phyloP scores from a whole-genome alignment of 2,113 vertebrate species.

The Pedetes capensis region DNA sequence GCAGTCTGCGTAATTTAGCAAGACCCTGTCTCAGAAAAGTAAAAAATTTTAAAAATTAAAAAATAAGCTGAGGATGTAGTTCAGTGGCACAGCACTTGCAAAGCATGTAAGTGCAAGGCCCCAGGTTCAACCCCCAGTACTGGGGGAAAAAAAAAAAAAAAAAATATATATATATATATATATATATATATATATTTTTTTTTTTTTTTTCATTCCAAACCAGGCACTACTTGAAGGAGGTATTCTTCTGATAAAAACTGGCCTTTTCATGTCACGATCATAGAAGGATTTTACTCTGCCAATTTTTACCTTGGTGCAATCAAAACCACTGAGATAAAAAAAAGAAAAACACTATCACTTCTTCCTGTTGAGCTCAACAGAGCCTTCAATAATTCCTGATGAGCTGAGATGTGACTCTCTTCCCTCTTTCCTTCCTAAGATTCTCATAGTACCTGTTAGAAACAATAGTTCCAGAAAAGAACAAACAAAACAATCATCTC shows the following conservation, averaged over 20 bases:
- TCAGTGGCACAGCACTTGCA: too few species aligned
- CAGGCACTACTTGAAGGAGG: not conserved
- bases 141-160: too few species aligned
- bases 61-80: too few species aligned
- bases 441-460: not conserved
- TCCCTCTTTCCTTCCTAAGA: not conserved
- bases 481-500: not conserved
- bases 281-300: conserved; percentile 24
- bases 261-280: not conserved
- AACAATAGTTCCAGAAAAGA: not conserved
- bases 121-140: too few species aligned
- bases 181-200: too few species aligned
- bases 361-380: not conserved
- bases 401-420: not conserved
- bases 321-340: not conserved
- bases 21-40: too few species aligned
- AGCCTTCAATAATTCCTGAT: not conserved
- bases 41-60: too few species aligned
- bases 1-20: too few species aligned
- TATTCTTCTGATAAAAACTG: not conserved
- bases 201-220: too few species aligned
- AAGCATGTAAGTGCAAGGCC: too few species aligned
- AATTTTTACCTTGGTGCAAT: not conserved
- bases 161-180: too few species aligned
- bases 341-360: not conserved